Evolutionary conservation across 2,888 invertebrate species (phyloP).

Genomic region (Lymantria dispar): DNA sequence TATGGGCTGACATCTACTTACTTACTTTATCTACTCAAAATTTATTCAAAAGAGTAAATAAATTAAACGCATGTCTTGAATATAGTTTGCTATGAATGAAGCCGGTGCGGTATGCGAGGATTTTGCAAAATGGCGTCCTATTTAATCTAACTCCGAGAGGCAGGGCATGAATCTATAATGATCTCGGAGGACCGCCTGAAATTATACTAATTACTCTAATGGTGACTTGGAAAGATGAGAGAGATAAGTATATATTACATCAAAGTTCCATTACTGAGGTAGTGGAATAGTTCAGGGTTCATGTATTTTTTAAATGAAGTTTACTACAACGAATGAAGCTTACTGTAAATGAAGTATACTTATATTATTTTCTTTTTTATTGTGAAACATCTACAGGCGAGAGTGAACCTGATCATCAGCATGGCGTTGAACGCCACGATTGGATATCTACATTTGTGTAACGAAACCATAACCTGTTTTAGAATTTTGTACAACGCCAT

Average conservation of each 20-base stretch:
- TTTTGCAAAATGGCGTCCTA: slow-evolving; percentile 13
- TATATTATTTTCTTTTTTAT: too few species aligned
- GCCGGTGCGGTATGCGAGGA: slow-evolving; percentile 9
- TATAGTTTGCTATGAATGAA: slow-evolving; percentile 2
- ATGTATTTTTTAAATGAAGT: not conserved
- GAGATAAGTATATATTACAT: slow-evolving; percentile 2
- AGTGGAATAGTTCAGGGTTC: not conserved
- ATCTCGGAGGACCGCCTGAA: slow-evolving; percentile 13
- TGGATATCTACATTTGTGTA: too few species aligned
- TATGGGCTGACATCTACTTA: too few species aligned
- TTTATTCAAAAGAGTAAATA: not conserved
- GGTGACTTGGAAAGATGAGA: slow-evolving; percentile 8
- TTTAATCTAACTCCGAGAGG: slow-evolving; percentile 16
- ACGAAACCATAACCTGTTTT: too few species aligned
- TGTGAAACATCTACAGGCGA: too few species aligned
- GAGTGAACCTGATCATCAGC: too few species aligned
- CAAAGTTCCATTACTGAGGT: not conserved
- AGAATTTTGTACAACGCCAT: too few species aligned
- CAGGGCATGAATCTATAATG: slow-evolving; percentile 33
- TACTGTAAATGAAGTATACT: too few species aligned
- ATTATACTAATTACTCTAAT: slow-evolving; percentile 29
- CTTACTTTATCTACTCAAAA: too few species aligned
- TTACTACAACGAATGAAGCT: too few species aligned
- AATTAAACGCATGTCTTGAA: not conserved
- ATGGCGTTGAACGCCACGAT: too few species aligned